These are phyloP conservation scores for Scolopax bukidnonensis DNA, from an alignment of 2,797 vertebrate species.

Conservation along the genomic window DNA sequence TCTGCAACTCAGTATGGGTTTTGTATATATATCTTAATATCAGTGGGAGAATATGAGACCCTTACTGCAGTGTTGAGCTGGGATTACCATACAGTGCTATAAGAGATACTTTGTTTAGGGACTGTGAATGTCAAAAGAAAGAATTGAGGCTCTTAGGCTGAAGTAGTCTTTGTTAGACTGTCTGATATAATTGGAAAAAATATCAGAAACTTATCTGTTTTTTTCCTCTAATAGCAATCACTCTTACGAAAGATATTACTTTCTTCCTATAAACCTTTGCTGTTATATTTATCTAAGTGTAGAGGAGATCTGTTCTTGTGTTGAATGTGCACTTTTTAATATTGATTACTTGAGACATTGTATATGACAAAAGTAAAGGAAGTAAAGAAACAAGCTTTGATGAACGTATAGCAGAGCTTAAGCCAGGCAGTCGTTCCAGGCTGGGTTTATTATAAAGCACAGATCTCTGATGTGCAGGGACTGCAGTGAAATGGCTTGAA, in stretches of 20 bases:
- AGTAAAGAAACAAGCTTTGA: conserved; percentile 14
- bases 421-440: neutral
- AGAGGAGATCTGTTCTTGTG: neutral
- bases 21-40: neutral
- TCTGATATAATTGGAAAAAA: neutral
- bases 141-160: neutral
- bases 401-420: neutral
- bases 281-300: neutral
- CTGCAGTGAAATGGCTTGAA: neutral
- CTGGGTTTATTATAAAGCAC: neutral
- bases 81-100: neutral
- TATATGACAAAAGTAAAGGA: neutral
- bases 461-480: neutral
- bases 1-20: neutral
- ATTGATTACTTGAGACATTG: neutral
- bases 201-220: neutral
- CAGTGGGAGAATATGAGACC: neutral
- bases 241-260: neutral
- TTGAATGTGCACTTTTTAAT: neutral
- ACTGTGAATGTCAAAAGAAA: neutral
- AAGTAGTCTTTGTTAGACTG: neutral
- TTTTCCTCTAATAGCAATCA: neutral
- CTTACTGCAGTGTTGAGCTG: neutral
- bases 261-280: neutral
- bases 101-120: neutral